Conservation (phyloP, 92 coral and sea anemone genomes). For the Epizoanthus rinbou region DNA sequence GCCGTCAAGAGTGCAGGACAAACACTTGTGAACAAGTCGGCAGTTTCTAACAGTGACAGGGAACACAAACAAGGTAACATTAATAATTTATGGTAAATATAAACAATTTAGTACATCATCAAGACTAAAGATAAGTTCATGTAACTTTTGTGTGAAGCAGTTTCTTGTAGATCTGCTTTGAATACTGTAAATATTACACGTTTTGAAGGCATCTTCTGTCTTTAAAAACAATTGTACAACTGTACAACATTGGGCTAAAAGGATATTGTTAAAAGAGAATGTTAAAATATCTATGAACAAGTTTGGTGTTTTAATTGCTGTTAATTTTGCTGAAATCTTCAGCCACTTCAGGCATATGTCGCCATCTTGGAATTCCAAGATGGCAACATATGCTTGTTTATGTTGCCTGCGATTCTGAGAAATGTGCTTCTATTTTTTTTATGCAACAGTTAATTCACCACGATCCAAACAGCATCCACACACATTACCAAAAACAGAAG, state of each 20-base stretch:
- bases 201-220: too few relatives aligned
- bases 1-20: slow-evolving; percentile 57
- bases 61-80: slow-evolving; percentile 71
- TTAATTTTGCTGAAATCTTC: too few relatives aligned
- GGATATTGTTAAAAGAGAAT: too few relatives aligned
- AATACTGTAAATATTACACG: too few relatives aligned
- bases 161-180: too few relatives aligned
- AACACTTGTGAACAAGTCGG: slow-evolving; percentile 43
- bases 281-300: too few relatives aligned
- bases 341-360: too few relatives aligned
- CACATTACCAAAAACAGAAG: slow-evolving; percentile 60
- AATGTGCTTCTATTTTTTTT: background rate
- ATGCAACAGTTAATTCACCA: slow-evolving; percentile 70
- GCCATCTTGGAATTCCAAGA: too few relatives aligned
- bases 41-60: slow-evolving; percentile 53
- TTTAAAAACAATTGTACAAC: too few relatives aligned
- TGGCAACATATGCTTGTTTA: too few relatives aligned
- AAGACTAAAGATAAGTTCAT: background rate
- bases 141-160: background rate
- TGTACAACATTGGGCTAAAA: too few relatives aligned
- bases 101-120: background rate
- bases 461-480: slow-evolving; percentile 72
- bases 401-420: background rate
- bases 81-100: background rate
- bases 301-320: too few relatives aligned